Conservation (phyloP, 2,113 vertebrate genomes). For the Spea bombifrons region DNA sequence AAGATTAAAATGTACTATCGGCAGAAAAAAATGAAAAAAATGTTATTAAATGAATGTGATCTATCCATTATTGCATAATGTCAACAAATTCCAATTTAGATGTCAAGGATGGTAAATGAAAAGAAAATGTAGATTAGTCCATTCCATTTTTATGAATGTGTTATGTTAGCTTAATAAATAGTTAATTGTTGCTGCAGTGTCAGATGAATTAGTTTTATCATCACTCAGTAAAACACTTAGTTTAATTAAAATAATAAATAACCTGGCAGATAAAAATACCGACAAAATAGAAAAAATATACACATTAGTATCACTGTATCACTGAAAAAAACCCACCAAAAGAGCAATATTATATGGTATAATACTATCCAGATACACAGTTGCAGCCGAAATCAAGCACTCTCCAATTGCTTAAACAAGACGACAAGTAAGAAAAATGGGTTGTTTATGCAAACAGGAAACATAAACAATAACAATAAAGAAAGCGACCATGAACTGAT, state of each 20-base stretch:
- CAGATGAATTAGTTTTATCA: constrained; percentile 21
- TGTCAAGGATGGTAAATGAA: constrained; percentile 22
- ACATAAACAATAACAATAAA: too few relatives aligned
- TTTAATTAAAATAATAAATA: constrained; percentile 40
- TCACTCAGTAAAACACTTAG: constrained; percentile 10
- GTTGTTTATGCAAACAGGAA: too few relatives aligned
- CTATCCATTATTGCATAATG: constrained; percentile 14
- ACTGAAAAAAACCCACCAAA: too few relatives aligned
- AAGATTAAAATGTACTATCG: background rate
- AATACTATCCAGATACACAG: too few relatives aligned
- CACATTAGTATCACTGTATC: background rate
- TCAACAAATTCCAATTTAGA: constrained; percentile 28
- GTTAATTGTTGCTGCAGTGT: constrained; percentile 25
- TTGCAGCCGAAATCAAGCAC: too few relatives aligned
- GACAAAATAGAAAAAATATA: constrained; percentile 2
- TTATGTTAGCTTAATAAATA: constrained; percentile 35
- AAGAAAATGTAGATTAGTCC: constrained; percentile 32
- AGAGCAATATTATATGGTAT: too few relatives aligned
- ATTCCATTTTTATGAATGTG: constrained; percentile 2
- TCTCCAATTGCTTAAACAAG: too few relatives aligned
- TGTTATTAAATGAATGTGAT: constrained; percentile 15
- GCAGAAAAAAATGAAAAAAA: constrained; percentile 20
- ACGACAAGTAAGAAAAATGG: too few relatives aligned
- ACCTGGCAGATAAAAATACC: background rate
- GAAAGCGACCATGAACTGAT: too few relatives aligned